Conservation (phyloP, 2,113 vertebrate species). For the Ptychochromis oligacanthus region DNA sequence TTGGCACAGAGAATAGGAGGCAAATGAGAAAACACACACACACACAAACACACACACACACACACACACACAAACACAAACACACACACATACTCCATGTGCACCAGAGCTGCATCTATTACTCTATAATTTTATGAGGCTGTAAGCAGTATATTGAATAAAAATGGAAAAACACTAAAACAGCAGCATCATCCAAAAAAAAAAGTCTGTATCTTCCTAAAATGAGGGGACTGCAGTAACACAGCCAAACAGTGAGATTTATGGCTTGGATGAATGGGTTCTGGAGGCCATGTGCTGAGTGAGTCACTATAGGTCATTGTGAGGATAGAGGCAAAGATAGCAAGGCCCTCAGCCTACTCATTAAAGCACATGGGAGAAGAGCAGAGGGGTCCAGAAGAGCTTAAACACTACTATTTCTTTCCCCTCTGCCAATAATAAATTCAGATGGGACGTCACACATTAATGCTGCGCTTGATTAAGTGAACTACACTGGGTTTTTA, state of each 20-base stretch:
- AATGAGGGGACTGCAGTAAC: conserved; percentile 56
- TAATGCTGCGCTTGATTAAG: conserved; percentile 61
- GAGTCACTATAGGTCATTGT: conserved; percentile 66
- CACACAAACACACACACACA: too few species aligned
- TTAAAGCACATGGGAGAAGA: conserved; percentile 59
- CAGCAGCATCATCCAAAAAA: conserved; percentile 39
- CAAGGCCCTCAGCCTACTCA: conserved; percentile 45
- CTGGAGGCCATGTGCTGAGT: conserved; percentile 63
- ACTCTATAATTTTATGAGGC: conserved; percentile 6
- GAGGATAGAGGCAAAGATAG: conserved; percentile 57
- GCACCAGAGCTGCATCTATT: not conserved
- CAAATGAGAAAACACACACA: conserved; percentile 19
- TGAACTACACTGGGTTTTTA: conserved; percentile 37
- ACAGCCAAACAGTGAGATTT: conserved; percentile 50
- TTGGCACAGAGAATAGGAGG: conserved; percentile 37
- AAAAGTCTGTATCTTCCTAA: conserved; percentile 27
- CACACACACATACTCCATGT: not conserved
- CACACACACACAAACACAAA: conserved; percentile 4
- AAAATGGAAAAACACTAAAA: conserved; percentile 39
- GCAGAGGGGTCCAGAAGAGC: conserved; percentile 51
- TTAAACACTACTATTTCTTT: conserved; percentile 61
- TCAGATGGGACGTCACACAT: conserved; percentile 49
- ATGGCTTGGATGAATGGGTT: conserved; percentile 56
- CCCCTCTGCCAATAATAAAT: conserved; percentile 58
- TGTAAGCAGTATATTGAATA: conserved; percentile 35